phyloP scores from a whole-genome alignment of 2,797 vertebrate species.

The Yasuhikotakia modesta region DNA sequence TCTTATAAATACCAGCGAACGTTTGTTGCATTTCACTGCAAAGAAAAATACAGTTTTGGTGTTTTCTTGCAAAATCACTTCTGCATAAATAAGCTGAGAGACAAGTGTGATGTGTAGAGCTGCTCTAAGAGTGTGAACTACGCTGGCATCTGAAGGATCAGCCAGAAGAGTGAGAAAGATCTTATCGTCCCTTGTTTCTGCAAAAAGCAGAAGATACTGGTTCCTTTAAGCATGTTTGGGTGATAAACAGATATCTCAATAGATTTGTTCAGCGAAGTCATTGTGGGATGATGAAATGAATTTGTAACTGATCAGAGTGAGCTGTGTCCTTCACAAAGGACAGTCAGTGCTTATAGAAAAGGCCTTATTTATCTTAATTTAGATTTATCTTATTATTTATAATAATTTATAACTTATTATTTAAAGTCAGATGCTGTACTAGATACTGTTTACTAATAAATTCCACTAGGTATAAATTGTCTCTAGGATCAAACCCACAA shows the following conservation, averaged over 20 bases:
- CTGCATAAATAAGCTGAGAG: slow-evolving; percentile 60
- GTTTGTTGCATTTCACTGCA: slow-evolving; percentile 17
- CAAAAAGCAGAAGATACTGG: slow-evolving; percentile 69
- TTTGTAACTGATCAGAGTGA: slow-evolving; percentile 9
- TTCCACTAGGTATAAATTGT: not conserved
- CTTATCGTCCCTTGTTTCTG: slow-evolving; percentile 63
- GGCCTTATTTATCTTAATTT: not conserved
- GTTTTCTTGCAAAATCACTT: slow-evolving; percentile 57
- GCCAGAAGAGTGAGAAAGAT: slow-evolving; percentile 63
- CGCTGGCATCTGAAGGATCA: slow-evolving; percentile 59
- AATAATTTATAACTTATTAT: too few species aligned
- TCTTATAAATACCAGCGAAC: slow-evolving; percentile 11
- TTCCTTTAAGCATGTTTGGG: slow-evolving; percentile 64
- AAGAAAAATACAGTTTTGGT: slow-evolving; percentile 27
- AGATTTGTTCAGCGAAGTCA: slow-evolving; percentile 12
- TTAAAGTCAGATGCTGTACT: not conserved
- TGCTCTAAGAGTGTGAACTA: slow-evolving; percentile 64
- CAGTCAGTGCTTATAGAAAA: slow-evolving; percentile 4
- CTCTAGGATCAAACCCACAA: too few species aligned
- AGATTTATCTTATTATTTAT: too few species aligned
- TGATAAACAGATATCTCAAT: slow-evolving; percentile 42
- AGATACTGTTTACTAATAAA: not conserved
- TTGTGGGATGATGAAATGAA: slow-evolving; percentile 34
- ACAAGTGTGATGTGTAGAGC: not conserved
- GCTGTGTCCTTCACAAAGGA: not conserved